These are phyloP conservation scores for Drosophila pseudotalamancana DNA, from an alignment of 2,888 invertebrate species.

Conservation along the genomic window DNA sequence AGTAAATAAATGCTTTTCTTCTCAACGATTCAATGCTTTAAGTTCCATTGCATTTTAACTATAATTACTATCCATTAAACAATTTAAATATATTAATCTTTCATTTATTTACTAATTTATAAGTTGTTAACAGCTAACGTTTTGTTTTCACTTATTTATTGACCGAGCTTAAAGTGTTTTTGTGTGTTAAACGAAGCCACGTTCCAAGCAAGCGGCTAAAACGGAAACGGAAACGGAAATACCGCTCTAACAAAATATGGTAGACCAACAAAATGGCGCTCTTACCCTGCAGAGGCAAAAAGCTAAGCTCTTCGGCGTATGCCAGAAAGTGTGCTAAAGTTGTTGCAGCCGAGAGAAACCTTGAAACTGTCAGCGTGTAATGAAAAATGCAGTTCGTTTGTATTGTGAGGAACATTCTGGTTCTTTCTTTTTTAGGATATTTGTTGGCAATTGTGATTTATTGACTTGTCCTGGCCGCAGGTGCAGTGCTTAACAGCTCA, in stretches of 20 bases:
- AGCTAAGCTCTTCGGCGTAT: slow-evolving; percentile 30
- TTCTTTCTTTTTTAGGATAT: neutral
- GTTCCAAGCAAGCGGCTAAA: slow-evolving; percentile 9
- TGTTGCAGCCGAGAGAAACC: slow-evolving; percentile 25
- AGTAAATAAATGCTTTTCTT: neutral
- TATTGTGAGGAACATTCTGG: neutral
- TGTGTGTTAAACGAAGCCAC: slow-evolving; percentile 3
- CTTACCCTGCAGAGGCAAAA: slow-evolving; percentile 25
- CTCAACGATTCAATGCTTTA: neutral
- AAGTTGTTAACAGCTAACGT: neutral
- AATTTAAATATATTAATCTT: neutral
- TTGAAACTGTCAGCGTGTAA: slow-evolving; percentile 16
- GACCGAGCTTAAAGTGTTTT: neutral
- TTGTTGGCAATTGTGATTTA: slow-evolving; percentile 54
- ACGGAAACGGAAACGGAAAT: slow-evolving; percentile 40
- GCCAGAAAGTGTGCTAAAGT: slow-evolving; percentile 14
- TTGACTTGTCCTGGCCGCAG: slow-evolving; percentile 59
- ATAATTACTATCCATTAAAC: neutral
- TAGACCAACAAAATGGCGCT: slow-evolving; percentile 31
- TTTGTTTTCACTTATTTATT: slow-evolving; percentile 1
- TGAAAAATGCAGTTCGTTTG: slow-evolving; percentile 8
- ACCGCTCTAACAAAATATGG: slow-evolving; percentile 31
- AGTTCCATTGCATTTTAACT: neutral
- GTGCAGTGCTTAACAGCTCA: slow-evolving; percentile 24
- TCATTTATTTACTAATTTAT: neutral